These are phyloP conservation scores for Pagetopsis macropterus DNA, from an alignment of 2,797 vertebrate genomes.

Conservation along the genomic window DNA sequence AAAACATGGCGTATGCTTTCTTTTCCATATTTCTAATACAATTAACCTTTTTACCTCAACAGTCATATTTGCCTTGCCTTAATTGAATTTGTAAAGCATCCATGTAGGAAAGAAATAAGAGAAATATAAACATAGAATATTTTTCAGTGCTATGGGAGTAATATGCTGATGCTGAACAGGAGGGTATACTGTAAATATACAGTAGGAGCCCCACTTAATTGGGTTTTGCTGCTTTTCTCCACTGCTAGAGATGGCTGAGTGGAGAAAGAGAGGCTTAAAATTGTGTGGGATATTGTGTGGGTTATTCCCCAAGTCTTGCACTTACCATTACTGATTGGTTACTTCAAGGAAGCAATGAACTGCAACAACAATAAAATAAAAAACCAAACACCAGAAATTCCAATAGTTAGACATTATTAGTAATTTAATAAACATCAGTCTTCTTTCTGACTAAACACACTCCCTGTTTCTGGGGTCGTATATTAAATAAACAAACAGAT, in stretches of 20 bases:
- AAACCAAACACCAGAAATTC: slow-evolving; percentile 22
- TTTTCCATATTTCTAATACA: slow-evolving; percentile 12
- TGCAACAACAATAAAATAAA: slow-evolving; percentile 39
- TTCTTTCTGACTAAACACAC: slow-evolving; percentile 11
- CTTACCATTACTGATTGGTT: slow-evolving; percentile 50
- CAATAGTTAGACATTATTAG: slow-evolving; percentile 8
- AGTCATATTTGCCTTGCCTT: slow-evolving; percentile 20
- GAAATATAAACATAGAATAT: slow-evolving; percentile 45
- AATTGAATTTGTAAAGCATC: slow-evolving; percentile 39
- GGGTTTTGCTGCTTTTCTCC: slow-evolving; percentile 62
- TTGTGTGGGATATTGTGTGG: slow-evolving; percentile 71
- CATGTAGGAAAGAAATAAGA: slow-evolving; percentile 41
- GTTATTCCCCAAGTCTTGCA: slow-evolving; percentile 43
- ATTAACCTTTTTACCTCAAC: slow-evolving; percentile 27
- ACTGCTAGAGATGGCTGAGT: slow-evolving; percentile 58
- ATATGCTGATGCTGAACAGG: slow-evolving; percentile 63
- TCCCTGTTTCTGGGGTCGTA: slow-evolving; percentile 9
- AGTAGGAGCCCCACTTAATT: slow-evolving; percentile 65
- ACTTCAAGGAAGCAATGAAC: slow-evolving; percentile 45
- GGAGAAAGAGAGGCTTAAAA: slow-evolving; percentile 66
- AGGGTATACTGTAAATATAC: slow-evolving; percentile 29
- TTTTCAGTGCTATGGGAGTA: slow-evolving; percentile 56
- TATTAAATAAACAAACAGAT: slow-evolving; percentile 22
- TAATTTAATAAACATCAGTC: slow-evolving; percentile 27
- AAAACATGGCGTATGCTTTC: slow-evolving; percentile 8